Base-by-base conservation (phyloP, 2,113 vertebrate genomes). In the Mus musculus region DNA sequence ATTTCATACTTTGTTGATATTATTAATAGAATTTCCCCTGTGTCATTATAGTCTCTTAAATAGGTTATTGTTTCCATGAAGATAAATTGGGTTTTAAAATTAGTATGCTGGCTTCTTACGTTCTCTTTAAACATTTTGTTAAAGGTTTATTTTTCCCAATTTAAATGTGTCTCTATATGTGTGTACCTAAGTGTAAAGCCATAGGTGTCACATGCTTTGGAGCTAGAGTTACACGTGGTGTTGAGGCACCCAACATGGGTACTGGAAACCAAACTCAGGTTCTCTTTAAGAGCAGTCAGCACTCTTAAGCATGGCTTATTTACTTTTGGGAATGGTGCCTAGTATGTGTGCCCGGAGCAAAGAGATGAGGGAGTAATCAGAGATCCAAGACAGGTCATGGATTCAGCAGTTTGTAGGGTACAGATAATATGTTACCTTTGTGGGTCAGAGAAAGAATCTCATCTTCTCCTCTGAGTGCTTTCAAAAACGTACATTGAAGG, bases 71-170 rank as follows among this genome's bases (percentile, higher is more conserved):
- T 75, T 89, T 72, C 24, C 65, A n/a, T 94, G 71, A 92, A 84
- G 19, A 3, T 86, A 85, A 61, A 24, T 42, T 92, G 93, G 90
- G 39, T 75, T 93, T 46, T 95, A 33, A 94, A 17, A 93, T 73
- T 88, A 88, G 82, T 93, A 14, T 72, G n/a, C 30, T 8, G 7
- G 24, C 10, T 54, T 24, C 33, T 54, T 87, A 88, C 4, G 19
- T 42, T 84, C n/a, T 42, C 5, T 94, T 4, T 39, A 49, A 13
- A 3, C 80, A 84, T 93, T 93, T 88, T 56, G 49, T 92, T 90
- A 90, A 16, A 94, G 17, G 89, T 81, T 88, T 46, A 16, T 42
- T 61, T 26, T 42, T 61, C 11, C 33, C 59, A 39, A 17, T 84
- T 61, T 13, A 26, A 61, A 39, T 42, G 56, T 42, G 3, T 63